A percentile compares a stretch with the other conserved stretches of the same genome.
Evolutionary conservation across 1,140 invertebrate genomes (phyloP).

Genomic region (Cherax quadricarinatus): DNA sequence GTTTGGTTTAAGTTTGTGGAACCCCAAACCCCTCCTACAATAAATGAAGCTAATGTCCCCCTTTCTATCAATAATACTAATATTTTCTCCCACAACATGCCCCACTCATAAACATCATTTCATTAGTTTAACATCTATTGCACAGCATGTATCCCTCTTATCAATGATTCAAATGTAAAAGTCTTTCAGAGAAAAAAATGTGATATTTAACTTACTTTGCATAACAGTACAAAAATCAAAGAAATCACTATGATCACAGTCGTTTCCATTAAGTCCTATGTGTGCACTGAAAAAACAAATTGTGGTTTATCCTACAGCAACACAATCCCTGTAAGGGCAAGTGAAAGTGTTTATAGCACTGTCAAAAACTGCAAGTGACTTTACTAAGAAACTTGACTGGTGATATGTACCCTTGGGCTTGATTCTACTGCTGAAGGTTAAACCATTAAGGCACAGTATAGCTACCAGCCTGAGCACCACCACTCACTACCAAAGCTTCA

Average conservation of each 20-base stretch:
- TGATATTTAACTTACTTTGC: constrained; percentile 69
- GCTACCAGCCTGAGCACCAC: constrained; percentile 53
- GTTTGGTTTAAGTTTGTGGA: constrained; percentile 23
- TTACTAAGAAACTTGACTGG: background rate
- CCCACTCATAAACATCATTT: constrained; percentile 37
- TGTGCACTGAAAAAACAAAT: constrained; percentile 67
- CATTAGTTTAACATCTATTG: constrained; percentile 60
- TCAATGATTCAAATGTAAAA: constrained; percentile 44
- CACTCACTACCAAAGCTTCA: background rate
- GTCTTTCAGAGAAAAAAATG: constrained; percentile 32
- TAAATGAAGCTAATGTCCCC: constrained; percentile 48
- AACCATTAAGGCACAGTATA: constrained; percentile 52
- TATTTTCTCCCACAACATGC: constrained; percentile 40
- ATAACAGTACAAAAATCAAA: constrained; percentile 71
- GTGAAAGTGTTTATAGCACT: background rate
- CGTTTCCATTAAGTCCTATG: constrained; percentile 70
- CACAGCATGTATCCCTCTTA: constrained; percentile 64
- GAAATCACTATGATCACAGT: constrained; percentile 72
- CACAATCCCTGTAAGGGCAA: background rate
- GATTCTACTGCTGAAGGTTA: constrained; percentile 36
- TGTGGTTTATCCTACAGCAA: background rate
- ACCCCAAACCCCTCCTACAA: constrained; percentile 28
- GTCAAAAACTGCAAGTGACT: constrained; percentile 24
- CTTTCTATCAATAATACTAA: constrained; percentile 16
- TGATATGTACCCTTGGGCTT: constrained; percentile 29